A percentile compares a stretch with the other conserved stretches of the same genome.
Evolutionary conservation across 2,113 vertebrate genomes (phyloP).

Genomic region (Stigmatopora nigra): DNA sequence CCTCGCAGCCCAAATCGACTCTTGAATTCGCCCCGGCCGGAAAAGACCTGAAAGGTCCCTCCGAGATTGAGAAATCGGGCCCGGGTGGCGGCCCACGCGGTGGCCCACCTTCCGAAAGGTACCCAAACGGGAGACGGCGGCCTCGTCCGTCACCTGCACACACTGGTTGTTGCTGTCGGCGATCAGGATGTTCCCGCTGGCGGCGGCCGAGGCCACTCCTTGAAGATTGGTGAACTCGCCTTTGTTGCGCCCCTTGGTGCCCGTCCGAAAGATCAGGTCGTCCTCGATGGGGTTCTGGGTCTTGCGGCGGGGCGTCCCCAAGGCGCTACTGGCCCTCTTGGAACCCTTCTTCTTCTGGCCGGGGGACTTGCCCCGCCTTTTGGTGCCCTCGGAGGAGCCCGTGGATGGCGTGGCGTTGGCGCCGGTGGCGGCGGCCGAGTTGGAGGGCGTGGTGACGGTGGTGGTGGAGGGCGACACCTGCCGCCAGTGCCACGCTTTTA

Average conservation of each 20-base stretch:
- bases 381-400: conserved; percentile 83
- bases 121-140: too few species aligned
- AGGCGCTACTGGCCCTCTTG: conserved; percentile 89
- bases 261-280: conserved; percentile 90
- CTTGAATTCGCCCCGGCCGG: conserved; percentile 91
- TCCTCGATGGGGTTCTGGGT: conserved; percentile 93
- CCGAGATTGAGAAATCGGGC: background rate
- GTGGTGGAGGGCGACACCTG: conserved; percentile 67
- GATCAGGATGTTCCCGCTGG: conserved; percentile 84
- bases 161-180: conserved; percentile 99
- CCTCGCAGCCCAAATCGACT: conserved; percentile 92
- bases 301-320: conserved; percentile 89
- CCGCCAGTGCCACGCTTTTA: too few species aligned
- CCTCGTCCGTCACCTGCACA: conserved; percentile 88
- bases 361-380: conserved; percentile 90
- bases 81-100: too few species aligned
- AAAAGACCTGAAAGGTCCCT: conserved; percentile 78
- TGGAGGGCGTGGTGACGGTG: conserved; percentile 61
- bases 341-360: conserved; percentile 92
- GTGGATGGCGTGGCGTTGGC: conserved; percentile 68
- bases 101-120: too few species aligned
- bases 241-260: conserved; percentile 97
- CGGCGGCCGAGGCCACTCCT: conserved; percentile 86
- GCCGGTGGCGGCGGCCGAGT: conserved; percentile 34
- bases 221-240: conserved; percentile 98